These are phyloP conservation scores for Lophius americanus DNA, from an alignment of 2,797 vertebrate species.

Conservation along the genomic window DNA sequence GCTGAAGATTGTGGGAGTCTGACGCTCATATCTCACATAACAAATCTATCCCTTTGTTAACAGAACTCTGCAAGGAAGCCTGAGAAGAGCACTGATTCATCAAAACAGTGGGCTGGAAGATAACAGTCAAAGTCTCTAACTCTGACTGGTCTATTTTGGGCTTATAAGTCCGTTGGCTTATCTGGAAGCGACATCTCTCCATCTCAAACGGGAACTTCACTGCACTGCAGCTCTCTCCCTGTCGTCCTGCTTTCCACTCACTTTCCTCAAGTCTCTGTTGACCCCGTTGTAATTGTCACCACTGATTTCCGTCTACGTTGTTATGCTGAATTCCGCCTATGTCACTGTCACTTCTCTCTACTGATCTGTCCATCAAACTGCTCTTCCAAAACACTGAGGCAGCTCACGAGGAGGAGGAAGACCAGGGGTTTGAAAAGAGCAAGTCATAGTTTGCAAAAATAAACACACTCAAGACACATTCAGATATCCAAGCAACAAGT, in stretches of 20 bases:
- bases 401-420: conserved; percentile 22
- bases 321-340: conserved; percentile 50
- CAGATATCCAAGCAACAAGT: neutral
- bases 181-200: conserved; percentile 55
- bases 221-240: conserved; percentile 19
- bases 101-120: conserved; percentile 35
- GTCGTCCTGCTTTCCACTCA: conserved; percentile 17
- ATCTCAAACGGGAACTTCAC: conserved; percentile 19
- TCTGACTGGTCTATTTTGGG: conserved; percentile 43
- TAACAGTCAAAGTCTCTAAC: conserved; percentile 32
- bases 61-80: conserved; percentile 41
- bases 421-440: conserved; percentile 7
- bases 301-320: conserved; percentile 56
- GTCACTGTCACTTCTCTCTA: conserved; percentile 61
- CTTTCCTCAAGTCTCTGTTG: conserved; percentile 31
- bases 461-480: neutral
- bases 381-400: conserved; percentile 30
- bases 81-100: conserved; percentile 24
- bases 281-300: conserved; percentile 46
- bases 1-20: neutral
- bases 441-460: conserved; percentile 11
- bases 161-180: conserved; percentile 41
- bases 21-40: neutral
- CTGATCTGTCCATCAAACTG: conserved; percentile 43
- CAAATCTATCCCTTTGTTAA: neutral